Evolutionary conservation across 2,888 invertebrate species (phyloP).

Genomic region (Diarsia dahlii): DNA sequence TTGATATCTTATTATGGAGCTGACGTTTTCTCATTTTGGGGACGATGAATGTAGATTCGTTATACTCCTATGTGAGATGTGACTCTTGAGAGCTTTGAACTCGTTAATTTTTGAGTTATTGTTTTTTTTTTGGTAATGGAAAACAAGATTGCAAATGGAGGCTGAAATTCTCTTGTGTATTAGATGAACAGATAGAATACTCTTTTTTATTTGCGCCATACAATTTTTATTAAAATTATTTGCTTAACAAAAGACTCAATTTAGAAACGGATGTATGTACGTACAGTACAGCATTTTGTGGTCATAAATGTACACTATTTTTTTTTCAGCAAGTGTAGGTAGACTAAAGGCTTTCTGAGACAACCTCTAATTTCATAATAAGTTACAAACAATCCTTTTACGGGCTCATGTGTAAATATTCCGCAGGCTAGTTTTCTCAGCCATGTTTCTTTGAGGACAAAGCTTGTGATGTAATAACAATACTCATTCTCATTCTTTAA

Average conservation of each 20-base stretch:
- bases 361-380: no score
- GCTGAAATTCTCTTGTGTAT: not conserved
- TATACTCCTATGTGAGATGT: not conserved
- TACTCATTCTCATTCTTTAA: no score
- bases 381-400: no score
- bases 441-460: not conserved
- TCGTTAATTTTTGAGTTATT: constrained; percentile 24
- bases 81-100: constrained; percentile 15
- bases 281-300: not conserved
- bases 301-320: not conserved
- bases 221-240: no score
- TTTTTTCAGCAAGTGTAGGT: not conserved
- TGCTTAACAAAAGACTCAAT: not conserved
- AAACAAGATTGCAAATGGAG: not conserved
- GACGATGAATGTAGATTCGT: constrained; percentile 16
- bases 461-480: not conserved
- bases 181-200: no score
- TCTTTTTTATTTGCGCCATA: no score
- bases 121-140: not conserved
- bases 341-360: not conserved
- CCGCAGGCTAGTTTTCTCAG: not conserved
- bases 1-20: constrained; percentile 22
- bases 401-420: no score
- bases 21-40: constrained; percentile 48
- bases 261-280: not conserved